A percentile compares a stretch with the other conserved stretches of the same genome.
Evolutionary conservation across 2,797 vertebrate species (phyloP).

Genomic region (Hylomyscus alleni): DNA sequence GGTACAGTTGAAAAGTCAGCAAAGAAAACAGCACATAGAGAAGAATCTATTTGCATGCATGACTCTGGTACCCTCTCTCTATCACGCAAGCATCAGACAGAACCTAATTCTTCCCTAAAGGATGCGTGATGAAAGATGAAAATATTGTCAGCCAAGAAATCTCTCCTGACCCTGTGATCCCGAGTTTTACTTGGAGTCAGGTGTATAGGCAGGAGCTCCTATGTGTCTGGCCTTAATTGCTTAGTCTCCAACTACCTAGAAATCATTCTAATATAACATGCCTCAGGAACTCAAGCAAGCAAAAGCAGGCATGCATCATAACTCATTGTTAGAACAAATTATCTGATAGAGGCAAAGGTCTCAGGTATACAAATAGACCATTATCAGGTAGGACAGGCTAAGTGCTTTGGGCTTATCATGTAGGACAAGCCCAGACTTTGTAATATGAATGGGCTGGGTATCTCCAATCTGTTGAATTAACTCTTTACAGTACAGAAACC

Average conservation of each 20-base stretch:
- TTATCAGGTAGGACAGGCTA: not conserved
- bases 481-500: not conserved
- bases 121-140: not conserved
- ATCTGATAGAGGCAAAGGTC: not conserved
- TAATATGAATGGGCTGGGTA: not conserved
- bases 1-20: not conserved
- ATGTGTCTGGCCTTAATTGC: not conserved
- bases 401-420: not conserved
- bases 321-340: slow-evolving; percentile 1
- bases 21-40: not conserved
- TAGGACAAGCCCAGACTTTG: not conserved
- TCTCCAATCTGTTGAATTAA: not conserved
- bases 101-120: not conserved
- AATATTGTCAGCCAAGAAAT: not conserved
- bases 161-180: not conserved
- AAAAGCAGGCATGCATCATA: not conserved
- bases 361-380: not conserved
- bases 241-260: not conserved
- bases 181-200: not conserved
- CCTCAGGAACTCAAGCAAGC: not conserved
- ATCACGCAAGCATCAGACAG: not conserved
- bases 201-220: not conserved
- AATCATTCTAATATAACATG: not conserved
- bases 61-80: not conserved
- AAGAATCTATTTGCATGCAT: not conserved